Conservation (phyloP, 2,113 vertebrate genomes). For the Dermatemys mawii region DNA sequence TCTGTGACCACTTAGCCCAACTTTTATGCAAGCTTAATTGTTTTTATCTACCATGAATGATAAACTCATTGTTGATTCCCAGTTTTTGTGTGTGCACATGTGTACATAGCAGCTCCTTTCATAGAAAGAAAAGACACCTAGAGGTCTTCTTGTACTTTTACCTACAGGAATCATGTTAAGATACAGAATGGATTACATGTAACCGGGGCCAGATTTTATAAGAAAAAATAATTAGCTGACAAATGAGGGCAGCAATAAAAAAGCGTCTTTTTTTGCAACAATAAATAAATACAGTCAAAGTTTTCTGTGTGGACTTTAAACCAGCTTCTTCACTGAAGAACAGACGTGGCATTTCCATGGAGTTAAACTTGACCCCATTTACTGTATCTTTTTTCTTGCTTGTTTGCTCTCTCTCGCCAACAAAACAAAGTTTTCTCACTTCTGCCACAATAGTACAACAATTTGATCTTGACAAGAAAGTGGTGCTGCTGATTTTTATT, state of each 20-base stretch:
- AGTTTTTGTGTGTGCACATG: slow-evolving; percentile 82
- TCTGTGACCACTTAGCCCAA: slow-evolving; percentile 77
- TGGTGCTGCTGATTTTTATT: slow-evolving; percentile 82
- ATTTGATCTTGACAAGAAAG: slow-evolving; percentile 85
- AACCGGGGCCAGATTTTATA: slow-evolving; percentile 82
- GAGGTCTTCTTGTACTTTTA: slow-evolving; percentile 84
- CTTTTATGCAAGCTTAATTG: slow-evolving; percentile 78
- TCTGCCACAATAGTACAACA: slow-evolving; percentile 84
- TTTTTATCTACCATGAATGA: slow-evolving; percentile 80
- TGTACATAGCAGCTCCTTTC: slow-evolving; percentile 89
- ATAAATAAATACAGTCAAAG: slow-evolving; percentile 90
- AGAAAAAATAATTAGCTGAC: slow-evolving; percentile 90
- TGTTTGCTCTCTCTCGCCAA: slow-evolving; percentile 76
- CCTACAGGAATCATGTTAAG: slow-evolving; percentile 88
- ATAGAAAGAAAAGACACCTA: slow-evolving; percentile 89
- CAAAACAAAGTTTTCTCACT: slow-evolving; percentile 81
- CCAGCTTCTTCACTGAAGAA: slow-evolving; percentile 92
- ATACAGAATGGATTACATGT: slow-evolving; percentile 84
- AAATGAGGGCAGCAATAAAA: slow-evolving; percentile 89
- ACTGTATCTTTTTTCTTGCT: slow-evolving; percentile 78
- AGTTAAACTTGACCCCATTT: slow-evolving; percentile 82
- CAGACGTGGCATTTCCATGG: slow-evolving; percentile 87
- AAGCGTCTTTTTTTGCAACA: slow-evolving; percentile 89
- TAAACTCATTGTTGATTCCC: slow-evolving; percentile 84
- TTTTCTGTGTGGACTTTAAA: slow-evolving; percentile 87